A percentile compares a stretch with the other conserved stretches of the same genome.
Evolutionary conservation across 2,888 invertebrate genomes (phyloP).

Genomic region (Dorcus hopei): DNA sequence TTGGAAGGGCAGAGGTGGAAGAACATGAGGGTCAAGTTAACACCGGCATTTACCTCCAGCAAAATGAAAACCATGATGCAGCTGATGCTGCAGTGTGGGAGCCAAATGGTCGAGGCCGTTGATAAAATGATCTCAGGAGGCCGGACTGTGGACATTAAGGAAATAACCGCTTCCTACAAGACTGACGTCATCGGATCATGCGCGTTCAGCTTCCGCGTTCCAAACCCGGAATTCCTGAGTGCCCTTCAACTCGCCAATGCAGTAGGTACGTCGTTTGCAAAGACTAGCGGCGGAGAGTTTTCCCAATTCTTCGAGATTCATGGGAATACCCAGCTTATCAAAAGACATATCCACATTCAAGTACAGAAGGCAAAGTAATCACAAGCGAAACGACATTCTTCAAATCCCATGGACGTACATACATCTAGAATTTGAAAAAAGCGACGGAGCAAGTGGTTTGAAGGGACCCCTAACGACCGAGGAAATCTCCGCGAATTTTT

Average conservation of each 20-base stretch:
- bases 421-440: slow-evolving; percentile 15
- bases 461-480: slow-evolving; percentile 20
- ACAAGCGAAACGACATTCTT: slow-evolving; percentile 42
- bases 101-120: slow-evolving; percentile 31
- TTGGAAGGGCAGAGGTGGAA: slow-evolving; percentile 52
- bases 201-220: slow-evolving; percentile 41
- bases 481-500: slow-evolving; percentile 39
- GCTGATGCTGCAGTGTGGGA: slow-evolving; percentile 43
- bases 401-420: slow-evolving; percentile 40
- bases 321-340: slow-evolving; percentile 22
- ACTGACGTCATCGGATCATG: slow-evolving; percentile 45
- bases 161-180: slow-evolving; percentile 37
- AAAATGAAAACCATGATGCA: slow-evolving; percentile 53
- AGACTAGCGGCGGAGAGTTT: slow-evolving; percentile 12
- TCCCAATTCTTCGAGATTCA: slow-evolving; percentile 14
- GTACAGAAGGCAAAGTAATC: slow-evolving; percentile 24
- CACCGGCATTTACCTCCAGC: slow-evolving; percentile 52
- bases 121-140: slow-evolving; percentile 13
- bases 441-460: not conserved
- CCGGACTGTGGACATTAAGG: slow-evolving; percentile 27
- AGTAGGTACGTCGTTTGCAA: slow-evolving; percentile 20
- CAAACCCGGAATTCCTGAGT: slow-evolving; percentile 35
- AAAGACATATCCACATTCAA: slow-evolving; percentile 27
- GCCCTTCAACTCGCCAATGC: slow-evolving; percentile 33
- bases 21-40: slow-evolving; percentile 49